A percentile compares a stretch with the other conserved stretches of the same genome.
phyloP scores from a whole-genome alignment of 1,140 invertebrate species.

The Chrysomallon squamiferum region DNA sequence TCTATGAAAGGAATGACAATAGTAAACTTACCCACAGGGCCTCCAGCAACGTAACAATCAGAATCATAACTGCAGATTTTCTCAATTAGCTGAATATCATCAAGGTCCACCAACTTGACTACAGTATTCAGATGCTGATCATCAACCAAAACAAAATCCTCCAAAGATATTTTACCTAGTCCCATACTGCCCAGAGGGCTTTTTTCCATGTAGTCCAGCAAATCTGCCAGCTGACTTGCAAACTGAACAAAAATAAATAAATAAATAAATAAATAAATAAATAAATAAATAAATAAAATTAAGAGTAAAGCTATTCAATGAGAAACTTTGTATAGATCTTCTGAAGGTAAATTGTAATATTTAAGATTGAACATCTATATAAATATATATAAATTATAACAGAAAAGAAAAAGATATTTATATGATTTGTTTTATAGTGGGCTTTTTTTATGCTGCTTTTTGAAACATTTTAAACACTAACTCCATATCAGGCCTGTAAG shows the following conservation, averaged over 20 bases:
- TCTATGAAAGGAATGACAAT: too few relatives aligned
- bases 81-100: slow-evolving; percentile 32
- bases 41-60: slow-evolving; percentile 21
- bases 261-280: too few relatives aligned
- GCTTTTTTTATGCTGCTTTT: too few relatives aligned
- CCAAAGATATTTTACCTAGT: slow-evolving; percentile 21
- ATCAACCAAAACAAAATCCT: slow-evolving; percentile 36
- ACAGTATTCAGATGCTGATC: slow-evolving; percentile 4
- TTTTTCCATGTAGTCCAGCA: slow-evolving; percentile 37
- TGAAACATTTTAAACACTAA: too few relatives aligned
- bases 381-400: too few relatives aligned
- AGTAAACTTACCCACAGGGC: slow-evolving; percentile 7
- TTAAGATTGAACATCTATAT: too few relatives aligned
- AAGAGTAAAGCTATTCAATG: too few relatives aligned
- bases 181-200: slow-evolving; percentile 37
- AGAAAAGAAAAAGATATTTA: too few relatives aligned
- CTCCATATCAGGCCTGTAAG: too few relatives aligned
- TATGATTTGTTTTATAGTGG: too few relatives aligned
- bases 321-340: too few relatives aligned
- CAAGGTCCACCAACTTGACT: slow-evolving; percentile 39
- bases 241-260: slow-evolving; percentile 30
- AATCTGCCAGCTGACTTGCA: slow-evolving; percentile 27
- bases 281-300: background rate
- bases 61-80: slow-evolving; percentile 18
- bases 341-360: too few relatives aligned